Evolutionary conservation across 2,113 vertebrate species (phyloP), one percentile per base, ranked within the genome.

Genomic region (Labeo catla): DNA sequence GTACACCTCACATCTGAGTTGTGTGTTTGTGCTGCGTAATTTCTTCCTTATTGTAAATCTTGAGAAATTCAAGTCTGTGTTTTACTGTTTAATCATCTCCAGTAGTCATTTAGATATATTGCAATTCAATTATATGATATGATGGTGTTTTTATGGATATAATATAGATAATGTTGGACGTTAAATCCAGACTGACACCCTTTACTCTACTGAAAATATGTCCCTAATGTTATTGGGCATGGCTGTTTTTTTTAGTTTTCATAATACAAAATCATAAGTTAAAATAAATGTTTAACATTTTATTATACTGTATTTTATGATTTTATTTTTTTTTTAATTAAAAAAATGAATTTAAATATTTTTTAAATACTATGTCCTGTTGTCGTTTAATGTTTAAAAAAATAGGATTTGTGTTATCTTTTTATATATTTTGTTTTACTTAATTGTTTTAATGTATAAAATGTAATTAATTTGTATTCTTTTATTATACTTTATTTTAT

Each of bases 11-110:
- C 39, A 50, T 36, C n/a, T 63, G 61, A 49, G 49, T 39, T 54
- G 65, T 73, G 50, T 54, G 68, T 43, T 61, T 70, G 34, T 91
- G 59, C 57, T 68, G 47, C 81, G 21, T 77, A 28, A 2, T 65
- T 59, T 77, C 34, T 52, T 59, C 28, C 10, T 43, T 49, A n/a
- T 61, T 61, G 57, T 61, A 43, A 79, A 43, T 72, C 23, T 84
- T 76, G 19, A 54, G 49, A 28, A 68, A 57, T 4, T 8, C 10
- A 16, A n/a, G 66, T 39, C 49, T 16, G 21, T 39, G 57, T 52
- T 70, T 39, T 21, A 21, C 28, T 12, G 13, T 83, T 6, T 83
- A 15, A 13, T 57, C 19, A 15, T 54, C 16, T 54, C 34, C 21
- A 74, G 13, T 74, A 49, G 45, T 49, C 21, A n/a, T 12, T 23